Evolutionary conservation across 2,797 vertebrate species (phyloP).

Genomic region (Bothrops alternatus): DNA sequence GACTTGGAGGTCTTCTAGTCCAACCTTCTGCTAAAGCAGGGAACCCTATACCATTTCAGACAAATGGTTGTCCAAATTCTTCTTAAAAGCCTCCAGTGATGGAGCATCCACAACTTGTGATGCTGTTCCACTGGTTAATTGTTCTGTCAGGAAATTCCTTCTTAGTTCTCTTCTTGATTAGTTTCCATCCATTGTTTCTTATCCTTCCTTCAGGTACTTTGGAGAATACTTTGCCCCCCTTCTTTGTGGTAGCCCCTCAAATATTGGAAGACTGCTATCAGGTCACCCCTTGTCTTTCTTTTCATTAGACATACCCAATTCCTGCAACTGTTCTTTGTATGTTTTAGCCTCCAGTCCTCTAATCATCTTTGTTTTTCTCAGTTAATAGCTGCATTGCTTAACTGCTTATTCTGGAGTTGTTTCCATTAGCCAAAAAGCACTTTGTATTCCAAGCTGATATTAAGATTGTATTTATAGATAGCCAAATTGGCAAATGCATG

Average conservation of each 20-base stretch:
- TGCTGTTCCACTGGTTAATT: neutral
- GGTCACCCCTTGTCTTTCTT: neutral
- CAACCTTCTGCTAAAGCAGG: neutral
- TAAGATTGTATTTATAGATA: neutral
- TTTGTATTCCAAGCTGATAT: neutral
- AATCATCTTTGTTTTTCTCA: neutral
- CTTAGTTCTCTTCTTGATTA: neutral
- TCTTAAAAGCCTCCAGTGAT: neutral
- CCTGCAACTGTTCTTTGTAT: neutral
- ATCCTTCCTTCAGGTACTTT: neutral
- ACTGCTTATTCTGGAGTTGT: neutral
- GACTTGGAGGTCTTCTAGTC: neutral
- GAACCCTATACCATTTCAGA: neutral
- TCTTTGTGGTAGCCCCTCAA: neutral
- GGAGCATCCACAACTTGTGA: neutral
- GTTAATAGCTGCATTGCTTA: neutral
- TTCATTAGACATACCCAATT: neutral
- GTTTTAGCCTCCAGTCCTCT: neutral
- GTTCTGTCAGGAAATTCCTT: neutral
- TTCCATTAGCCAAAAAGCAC: neutral
- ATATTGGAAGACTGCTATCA: neutral
- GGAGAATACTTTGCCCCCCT: neutral
- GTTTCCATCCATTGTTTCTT: neutral
- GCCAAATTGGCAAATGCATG: neutral
- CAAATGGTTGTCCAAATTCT: neutral